These are phyloP conservation scores for Archips xylosteana DNA, from an alignment of 2,888 invertebrate species.

Conservation along the genomic window DNA sequence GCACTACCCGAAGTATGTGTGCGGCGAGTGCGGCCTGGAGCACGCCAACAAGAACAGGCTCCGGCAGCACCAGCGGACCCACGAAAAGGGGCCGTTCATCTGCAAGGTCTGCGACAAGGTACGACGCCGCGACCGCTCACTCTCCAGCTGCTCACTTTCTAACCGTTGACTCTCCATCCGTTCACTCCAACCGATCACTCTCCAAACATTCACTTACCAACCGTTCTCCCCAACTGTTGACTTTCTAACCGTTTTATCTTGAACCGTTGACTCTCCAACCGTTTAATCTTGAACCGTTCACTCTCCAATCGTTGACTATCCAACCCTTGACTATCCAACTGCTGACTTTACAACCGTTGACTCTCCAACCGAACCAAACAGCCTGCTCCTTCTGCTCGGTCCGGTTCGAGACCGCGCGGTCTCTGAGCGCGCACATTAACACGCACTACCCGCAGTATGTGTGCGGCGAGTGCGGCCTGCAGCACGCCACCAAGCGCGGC, in stretches of 20 bases:
- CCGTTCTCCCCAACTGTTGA: no score
- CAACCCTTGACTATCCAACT: no score
- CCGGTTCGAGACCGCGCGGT: constrained; percentile 4
- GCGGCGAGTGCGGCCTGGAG: neutral
- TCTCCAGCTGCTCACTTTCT: no score
- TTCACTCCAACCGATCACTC: no score
- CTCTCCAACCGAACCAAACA: constrained; percentile 7
- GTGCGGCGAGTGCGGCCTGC: constrained; percentile 7
- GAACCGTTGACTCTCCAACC: no score
- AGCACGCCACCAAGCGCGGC: neutral
- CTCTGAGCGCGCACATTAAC: constrained; percentile 15
- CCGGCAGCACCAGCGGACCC: neutral
- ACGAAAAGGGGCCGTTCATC: constrained; percentile 8
- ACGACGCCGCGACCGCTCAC: no score
- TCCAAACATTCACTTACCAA: no score
- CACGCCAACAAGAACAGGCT: constrained; percentile 2
- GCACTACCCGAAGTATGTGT: constrained; percentile 12
- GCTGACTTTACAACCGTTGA: neutral
- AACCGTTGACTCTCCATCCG: no score
- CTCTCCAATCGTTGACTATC: no score
- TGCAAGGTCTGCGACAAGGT: constrained; percentile 31
- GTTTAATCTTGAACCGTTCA: no score
- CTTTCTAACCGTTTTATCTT: no score
- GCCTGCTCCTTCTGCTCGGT: constrained; percentile 9
- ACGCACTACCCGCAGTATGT: constrained; percentile 5